Evolutionary conservation across 2,797 vertebrate genomes (phyloP).

Genomic region (Ambastaia sidthimunki): DNA sequence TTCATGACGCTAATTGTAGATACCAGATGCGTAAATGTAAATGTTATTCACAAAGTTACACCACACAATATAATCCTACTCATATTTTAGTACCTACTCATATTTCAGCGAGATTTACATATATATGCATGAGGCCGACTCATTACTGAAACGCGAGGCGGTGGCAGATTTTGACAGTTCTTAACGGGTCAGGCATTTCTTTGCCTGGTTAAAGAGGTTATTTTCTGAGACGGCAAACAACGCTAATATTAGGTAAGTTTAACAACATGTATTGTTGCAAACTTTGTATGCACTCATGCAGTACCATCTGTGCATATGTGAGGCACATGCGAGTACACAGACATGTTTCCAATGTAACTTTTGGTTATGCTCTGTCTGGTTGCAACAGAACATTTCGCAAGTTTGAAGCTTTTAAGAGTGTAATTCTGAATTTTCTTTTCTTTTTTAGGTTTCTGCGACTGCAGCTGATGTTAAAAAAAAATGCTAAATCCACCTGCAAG

Average conservation of each 20-base stretch:
- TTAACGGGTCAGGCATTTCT: no score
- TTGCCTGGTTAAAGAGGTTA: no score
- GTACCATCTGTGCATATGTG: background rate
- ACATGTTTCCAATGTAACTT: background rate
- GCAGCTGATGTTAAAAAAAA: background rate
- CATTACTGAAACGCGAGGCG: no score
- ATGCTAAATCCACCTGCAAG: background rate
- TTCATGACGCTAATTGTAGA: background rate
- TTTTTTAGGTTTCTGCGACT: background rate
- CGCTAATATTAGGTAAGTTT: background rate
- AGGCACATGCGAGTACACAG: background rate
- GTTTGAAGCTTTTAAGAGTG: background rate
- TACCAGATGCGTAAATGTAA: no score
- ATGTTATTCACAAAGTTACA: no score
- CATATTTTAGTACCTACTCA: no score
- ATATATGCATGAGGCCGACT: background rate
- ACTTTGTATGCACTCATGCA: background rate
- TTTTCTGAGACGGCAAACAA: no score
- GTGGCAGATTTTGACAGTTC: no score
- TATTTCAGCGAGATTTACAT: background rate
- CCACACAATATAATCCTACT: no score
- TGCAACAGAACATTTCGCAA: background rate
- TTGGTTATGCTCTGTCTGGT: background rate
- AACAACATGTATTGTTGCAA: background rate
- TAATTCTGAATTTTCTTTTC: background rate